Percentiles rank a stretch among this genome's conserved stretches.
Conservation (phyloP, 1,140 invertebrate species). For the Listronotus oregonensis region DNA sequence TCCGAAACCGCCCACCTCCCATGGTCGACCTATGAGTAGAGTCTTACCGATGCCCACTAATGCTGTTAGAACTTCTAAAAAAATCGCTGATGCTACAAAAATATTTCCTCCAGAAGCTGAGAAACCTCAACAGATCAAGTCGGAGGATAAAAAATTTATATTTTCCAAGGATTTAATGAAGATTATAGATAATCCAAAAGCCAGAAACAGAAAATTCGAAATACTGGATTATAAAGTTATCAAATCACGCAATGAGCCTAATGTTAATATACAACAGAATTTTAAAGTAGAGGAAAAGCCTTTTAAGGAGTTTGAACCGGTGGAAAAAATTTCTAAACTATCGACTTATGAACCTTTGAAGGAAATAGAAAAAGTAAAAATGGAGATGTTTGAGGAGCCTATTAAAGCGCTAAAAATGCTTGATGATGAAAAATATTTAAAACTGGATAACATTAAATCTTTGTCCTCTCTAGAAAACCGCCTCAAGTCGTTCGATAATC, state of each 20-base stretch:
- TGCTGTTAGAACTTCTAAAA: conserved; percentile 53
- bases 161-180: conserved; percentile 34
- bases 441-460: conserved; percentile 8
- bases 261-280: background rate
- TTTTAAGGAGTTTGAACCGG: conserved; percentile 27
- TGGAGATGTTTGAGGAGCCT: conserved; percentile 23
- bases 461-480: conserved; percentile 1
- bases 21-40: conserved; percentile 71
- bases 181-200: conserved; percentile 22
- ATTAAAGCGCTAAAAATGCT: conserved; percentile 11
- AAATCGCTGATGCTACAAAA: conserved; percentile 55
- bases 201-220: conserved; percentile 38
- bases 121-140: conserved; percentile 59
- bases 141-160: conserved; percentile 51
- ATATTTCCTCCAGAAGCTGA: conserved; percentile 54
- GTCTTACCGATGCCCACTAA: conserved; percentile 71
- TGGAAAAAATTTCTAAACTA: conserved; percentile 14
- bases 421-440: conserved; percentile 8
- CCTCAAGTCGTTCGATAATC: conserved; percentile 1
- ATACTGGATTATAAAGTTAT: conserved; percentile 38
- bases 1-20: conserved; percentile 56
- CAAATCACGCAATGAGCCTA: background rate
- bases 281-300: conserved; percentile 19
- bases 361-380: conserved; percentile 32
- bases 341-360: conserved; percentile 23